Conservation (phyloP, 2,888 invertebrate species). For the Camponotus fellah region DNA sequence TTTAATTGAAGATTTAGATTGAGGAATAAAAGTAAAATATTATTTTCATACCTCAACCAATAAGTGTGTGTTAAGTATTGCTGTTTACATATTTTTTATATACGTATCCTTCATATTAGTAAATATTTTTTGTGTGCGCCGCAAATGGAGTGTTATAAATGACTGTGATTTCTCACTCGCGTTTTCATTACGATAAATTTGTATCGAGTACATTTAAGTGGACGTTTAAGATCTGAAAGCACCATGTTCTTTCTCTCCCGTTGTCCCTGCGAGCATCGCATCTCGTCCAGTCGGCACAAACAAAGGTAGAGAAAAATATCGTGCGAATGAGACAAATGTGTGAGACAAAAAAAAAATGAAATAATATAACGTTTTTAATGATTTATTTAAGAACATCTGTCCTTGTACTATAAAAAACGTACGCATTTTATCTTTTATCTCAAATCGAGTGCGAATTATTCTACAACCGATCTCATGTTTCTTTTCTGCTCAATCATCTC, state of each 20-base stretch:
- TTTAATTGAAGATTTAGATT: background rate
- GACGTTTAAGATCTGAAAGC: background rate
- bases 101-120: background rate
- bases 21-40: background rate
- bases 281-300: background rate
- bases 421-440: slow-evolving; percentile 20
- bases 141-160: slow-evolving; percentile 5
- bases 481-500: background rate
- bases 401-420: background rate
- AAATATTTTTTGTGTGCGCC: background rate
- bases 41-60: background rate
- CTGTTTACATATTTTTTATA: background rate
- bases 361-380: background rate
- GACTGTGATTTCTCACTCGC: slow-evolving; percentile 9
- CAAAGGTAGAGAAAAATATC: background rate
- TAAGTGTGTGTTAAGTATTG: background rate
- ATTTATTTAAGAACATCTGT: slow-evolving; percentile 17
- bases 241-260: background rate
- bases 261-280: background rate
- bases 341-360: slow-evolving; percentile 23
- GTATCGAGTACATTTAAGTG: background rate
- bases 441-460: background rate
- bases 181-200: slow-evolving; percentile 39
- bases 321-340: background rate
- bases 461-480: background rate